Evolutionary conservation across 2,797 vertebrate species (phyloP), one percentile per base, ranked within the genome.

Genomic region (Halcyon chelicuti): DNA sequence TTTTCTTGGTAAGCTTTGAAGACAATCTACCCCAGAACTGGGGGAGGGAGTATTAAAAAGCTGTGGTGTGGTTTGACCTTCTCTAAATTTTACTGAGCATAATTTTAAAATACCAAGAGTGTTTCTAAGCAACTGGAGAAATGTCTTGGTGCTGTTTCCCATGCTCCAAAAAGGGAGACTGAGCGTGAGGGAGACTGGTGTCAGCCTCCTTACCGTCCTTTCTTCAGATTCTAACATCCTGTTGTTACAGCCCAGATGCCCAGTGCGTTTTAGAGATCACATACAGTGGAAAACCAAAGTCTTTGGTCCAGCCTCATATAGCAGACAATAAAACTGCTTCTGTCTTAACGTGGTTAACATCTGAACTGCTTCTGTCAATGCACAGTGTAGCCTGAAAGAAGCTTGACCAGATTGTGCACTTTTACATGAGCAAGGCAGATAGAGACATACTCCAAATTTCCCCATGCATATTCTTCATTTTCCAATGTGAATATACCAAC

Each of bases 51-150:
- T 39, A 91, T 29, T 75, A 62, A 90, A 92, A 88, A 2, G 2
- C 11, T 0, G 0, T 18, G n/a, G 29, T 65, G 26, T 46, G 29
- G 77, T 81, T 31, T 94, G 58, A 60, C 62, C 58, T 80, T 88
- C 29, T 81, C 66, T 67, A 57, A 72, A 68, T 57, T 84, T 72
- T 77, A 72, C 42, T 60, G 44, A 61, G 51, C 22, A 19, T 78
- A 20, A 66, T 25, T 85, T 63, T 33, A 92, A 93, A 95, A 88
- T 61, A 91, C 8, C 65, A 63, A 70, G 84, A 80, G 29, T 93
- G 80, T 85, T 63, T 75, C 75, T 80, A 88, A 91, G 46, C 40
- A 94, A 76, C 85, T 46, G 68, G 12, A 92, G 74, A 70, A 92
- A 89, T 55, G n/a, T 67, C 61, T 93, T 75, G 29, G 54, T 91